Conservation (phyloP, 2,113 vertebrate genomes). For the Eretmochelys imbricata region DNA sequence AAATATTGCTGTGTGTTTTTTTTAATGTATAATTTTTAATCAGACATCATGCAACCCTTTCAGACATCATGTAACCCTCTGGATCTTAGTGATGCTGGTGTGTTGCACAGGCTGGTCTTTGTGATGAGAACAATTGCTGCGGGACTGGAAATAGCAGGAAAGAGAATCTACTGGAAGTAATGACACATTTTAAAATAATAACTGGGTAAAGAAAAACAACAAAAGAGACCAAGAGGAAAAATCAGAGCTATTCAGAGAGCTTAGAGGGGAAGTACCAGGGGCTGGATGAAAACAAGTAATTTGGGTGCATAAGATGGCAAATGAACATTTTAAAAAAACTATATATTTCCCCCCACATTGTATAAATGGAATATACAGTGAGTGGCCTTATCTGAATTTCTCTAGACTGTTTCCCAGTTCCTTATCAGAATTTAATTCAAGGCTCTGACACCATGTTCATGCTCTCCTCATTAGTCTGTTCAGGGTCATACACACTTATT, state of each 20-base stretch:
- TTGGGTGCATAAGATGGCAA: not conserved
- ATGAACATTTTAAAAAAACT: not conserved
- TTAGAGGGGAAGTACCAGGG: not conserved
- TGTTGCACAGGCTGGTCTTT: not conserved
- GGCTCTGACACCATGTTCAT: not conserved
- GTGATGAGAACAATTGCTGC: not conserved
- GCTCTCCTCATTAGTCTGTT: not conserved
- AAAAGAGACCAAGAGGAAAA: not conserved
- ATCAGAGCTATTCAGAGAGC: not conserved
- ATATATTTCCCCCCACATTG: not conserved
- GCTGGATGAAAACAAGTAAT: not conserved
- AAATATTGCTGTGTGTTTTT: not conserved
- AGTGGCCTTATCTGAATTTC: not conserved
- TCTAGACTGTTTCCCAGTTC: not conserved
- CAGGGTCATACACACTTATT: fast-evolving
- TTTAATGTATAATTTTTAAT: not conserved
- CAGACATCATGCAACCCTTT: not conserved
- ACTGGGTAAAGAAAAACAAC: not conserved
- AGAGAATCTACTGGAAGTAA: not conserved
- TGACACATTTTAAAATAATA: not conserved
- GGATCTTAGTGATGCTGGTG: not conserved
- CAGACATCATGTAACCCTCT: not conserved
- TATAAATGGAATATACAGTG: not conserved
- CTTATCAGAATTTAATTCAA: fast-evolving
- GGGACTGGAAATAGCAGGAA: not conserved